Conservation (phyloP, 1,140 invertebrate genomes). For the Formica selysi region DNA sequence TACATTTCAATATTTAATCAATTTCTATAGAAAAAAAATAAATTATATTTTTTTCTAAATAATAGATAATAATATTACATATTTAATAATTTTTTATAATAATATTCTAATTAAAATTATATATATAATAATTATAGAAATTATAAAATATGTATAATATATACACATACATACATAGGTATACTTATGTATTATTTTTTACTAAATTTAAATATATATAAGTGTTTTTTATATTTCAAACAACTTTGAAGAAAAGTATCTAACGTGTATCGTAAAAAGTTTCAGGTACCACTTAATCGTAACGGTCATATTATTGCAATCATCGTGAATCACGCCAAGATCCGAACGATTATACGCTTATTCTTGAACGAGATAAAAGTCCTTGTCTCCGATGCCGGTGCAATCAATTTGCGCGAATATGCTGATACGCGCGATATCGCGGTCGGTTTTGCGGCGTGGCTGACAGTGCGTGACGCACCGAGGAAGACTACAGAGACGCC, state of each 20-base stretch:
- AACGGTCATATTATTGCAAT: constrained; percentile 15
- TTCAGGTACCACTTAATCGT: not conserved
- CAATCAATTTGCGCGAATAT: constrained; percentile 79
- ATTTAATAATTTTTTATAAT: too few relatives aligned
- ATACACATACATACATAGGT: too few relatives aligned
- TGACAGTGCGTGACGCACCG: constrained; percentile 81
- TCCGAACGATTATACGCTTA: constrained; percentile 38
- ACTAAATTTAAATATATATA: not conserved
- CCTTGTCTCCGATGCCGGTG: constrained; percentile 70
- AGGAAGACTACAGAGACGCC: constrained; percentile 80
- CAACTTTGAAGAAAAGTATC: too few relatives aligned
- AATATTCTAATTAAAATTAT: too few relatives aligned
- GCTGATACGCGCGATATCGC: constrained; percentile 69
- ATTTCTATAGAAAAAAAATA: too few relatives aligned
- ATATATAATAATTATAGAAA: too few relatives aligned
- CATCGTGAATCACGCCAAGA: not conserved
- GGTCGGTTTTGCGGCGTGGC: constrained; percentile 78
- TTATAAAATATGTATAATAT: too few relatives aligned
- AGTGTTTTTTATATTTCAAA: not conserved
- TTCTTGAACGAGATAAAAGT: constrained; percentile 57
- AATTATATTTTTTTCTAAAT: too few relatives aligned
- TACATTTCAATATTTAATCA: too few relatives aligned
- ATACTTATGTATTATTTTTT: too few relatives aligned
- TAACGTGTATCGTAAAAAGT: not conserved
- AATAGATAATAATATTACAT: too few relatives aligned